Percentiles rank a stretch among this genome's conserved stretches.
Evolutionary conservation across 2,888 invertebrate species (phyloP).

Genomic region (Psylliodes chrysocephalus): DNA sequence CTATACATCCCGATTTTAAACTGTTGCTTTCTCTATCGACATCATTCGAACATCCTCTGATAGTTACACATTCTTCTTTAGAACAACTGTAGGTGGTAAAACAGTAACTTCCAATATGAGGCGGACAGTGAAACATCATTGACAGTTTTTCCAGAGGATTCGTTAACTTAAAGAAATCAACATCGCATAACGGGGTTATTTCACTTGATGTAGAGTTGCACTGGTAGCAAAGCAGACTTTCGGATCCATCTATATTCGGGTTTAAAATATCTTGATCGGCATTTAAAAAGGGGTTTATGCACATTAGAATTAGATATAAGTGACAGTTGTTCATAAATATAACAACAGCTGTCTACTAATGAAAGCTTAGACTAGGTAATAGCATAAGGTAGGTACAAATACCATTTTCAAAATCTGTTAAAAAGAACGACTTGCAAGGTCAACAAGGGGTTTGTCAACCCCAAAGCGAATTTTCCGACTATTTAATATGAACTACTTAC

Average conservation of each 20-base stretch:
- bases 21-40: conserved; percentile 7
- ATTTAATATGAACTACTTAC: too few species aligned
- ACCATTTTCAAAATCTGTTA: too few species aligned
- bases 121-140: conserved; percentile 29
- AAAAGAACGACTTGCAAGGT: too few species aligned
- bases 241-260: conserved; percentile 12
- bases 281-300: too few species aligned
- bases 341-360: too few species aligned
- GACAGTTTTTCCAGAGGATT: neutral
- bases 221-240: conserved; percentile 24
- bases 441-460: too few species aligned
- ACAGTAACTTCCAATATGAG: conserved; percentile 13
- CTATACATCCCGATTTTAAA: conserved; percentile 19
- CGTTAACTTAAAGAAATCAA: conserved; percentile 19
- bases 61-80: neutral
- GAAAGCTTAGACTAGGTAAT: too few species aligned
- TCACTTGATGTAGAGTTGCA: conserved; percentile 17
- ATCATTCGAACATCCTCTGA: conserved; percentile 15
- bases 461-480: too few species aligned
- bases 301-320: too few species aligned
- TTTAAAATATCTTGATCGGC: neutral
- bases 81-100: conserved; percentile 4
- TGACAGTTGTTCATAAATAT: too few species aligned
- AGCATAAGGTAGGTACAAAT: too few species aligned
- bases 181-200: conserved; percentile 17